Percentiles rank a stretch among this genome's conserved stretches.
Evolutionary conservation across 2,113 vertebrate genomes (phyloP).

Genomic region (Microcebus tavaratra): DNA sequence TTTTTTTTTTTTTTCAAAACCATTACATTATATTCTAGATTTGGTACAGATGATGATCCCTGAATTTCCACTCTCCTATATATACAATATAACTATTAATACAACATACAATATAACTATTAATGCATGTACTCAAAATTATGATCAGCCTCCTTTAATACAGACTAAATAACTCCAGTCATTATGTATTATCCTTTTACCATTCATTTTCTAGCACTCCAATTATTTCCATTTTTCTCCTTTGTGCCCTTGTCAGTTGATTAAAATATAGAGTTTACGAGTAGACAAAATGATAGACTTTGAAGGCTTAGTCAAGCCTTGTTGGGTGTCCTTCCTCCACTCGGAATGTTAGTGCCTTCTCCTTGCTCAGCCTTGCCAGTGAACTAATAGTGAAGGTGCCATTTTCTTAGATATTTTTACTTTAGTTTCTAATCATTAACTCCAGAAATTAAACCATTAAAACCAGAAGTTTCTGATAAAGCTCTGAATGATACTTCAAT

Average conservation of each 20-base stretch:
- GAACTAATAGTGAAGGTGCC: not conserved
- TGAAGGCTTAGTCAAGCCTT: not conserved
- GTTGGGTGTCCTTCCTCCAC: not conserved
- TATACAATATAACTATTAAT: not conserved
- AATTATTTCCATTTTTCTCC: not conserved
- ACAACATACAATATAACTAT: too few species aligned
- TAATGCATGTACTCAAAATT: not conserved
- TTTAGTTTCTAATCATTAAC: not conserved
- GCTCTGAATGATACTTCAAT: not conserved
- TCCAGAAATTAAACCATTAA: not conserved
- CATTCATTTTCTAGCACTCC: not conserved
- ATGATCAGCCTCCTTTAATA: not conserved
- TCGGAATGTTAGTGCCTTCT: not conserved
- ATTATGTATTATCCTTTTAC: not conserved
- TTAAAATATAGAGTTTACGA: conserved; percentile 6
- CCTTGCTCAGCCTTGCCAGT: not conserved
- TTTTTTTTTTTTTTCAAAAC: not conserved
- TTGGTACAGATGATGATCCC: not conserved
- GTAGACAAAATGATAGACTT: not conserved
- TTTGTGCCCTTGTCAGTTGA: not conserved
- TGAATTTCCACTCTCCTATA: not conserved
- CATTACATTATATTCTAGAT: not conserved
- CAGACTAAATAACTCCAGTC: not conserved
- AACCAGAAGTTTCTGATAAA: not conserved
- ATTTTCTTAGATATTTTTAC: not conserved